phyloP scores from a whole-genome alignment of 2,797 vertebrate genomes.

The Epinephelus awoara region DNA sequence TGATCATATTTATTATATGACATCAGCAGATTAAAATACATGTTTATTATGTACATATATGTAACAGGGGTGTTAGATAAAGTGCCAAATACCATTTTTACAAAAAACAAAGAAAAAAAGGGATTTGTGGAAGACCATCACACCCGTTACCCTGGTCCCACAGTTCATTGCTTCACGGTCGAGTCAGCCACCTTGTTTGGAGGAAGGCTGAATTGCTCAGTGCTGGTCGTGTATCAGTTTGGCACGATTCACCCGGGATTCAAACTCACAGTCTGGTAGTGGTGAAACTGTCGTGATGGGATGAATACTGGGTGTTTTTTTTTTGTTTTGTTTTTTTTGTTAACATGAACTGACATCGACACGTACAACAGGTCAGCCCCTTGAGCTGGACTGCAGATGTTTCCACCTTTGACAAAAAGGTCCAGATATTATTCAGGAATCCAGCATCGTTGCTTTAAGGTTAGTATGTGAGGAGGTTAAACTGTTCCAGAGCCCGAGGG shows the following conservation, averaged over 20 bases:
- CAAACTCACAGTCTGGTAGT: slow-evolving; percentile 44
- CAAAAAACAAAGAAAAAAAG: slow-evolving; percentile 65
- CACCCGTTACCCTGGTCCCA: slow-evolving; percentile 73
- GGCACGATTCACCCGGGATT: slow-evolving; percentile 50
- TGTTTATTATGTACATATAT: slow-evolving; percentile 84
- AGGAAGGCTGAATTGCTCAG: slow-evolving; percentile 57
- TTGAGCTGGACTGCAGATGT: slow-evolving; percentile 25
- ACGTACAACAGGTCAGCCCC: slow-evolving; percentile 48
- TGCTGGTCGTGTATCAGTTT: slow-evolving; percentile 72
- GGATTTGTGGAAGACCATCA: slow-evolving; percentile 79
- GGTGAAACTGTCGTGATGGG: slow-evolving; percentile 50
- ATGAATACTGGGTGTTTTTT: slow-evolving; percentile 47
- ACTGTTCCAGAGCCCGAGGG: slow-evolving; percentile 48
- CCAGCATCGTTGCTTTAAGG: slow-evolving; percentile 56
- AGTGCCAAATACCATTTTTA: slow-evolving; percentile 81
- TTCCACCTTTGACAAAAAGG: slow-evolving; percentile 29
- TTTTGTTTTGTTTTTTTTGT: background rate
- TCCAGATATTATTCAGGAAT: slow-evolving; percentile 53
- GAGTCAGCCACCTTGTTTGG: slow-evolving; percentile 35
- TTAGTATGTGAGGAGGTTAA: slow-evolving; percentile 53
- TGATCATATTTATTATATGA: slow-evolving; percentile 84
- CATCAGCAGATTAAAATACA: slow-evolving; percentile 86
- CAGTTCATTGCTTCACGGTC: slow-evolving; percentile 77
- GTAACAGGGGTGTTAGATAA: slow-evolving; percentile 81
- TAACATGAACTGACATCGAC: slow-evolving; percentile 64